Evolutionary conservation across 1,140 invertebrate genomes (phyloP), one percentile per base, ranked within the genome.

Genomic region (Trichogramma pretiosum): DNA sequence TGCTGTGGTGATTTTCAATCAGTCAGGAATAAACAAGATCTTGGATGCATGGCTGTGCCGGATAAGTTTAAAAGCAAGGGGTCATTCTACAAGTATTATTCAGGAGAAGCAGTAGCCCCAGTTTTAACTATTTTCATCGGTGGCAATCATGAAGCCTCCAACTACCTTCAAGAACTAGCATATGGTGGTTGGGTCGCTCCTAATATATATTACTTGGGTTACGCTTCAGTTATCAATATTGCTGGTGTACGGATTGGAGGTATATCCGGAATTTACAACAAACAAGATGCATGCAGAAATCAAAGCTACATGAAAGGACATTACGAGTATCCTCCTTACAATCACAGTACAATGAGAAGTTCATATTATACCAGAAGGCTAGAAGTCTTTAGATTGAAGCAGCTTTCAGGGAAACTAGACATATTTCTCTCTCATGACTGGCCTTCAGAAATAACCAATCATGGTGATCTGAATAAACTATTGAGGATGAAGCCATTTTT

Each of bases 1-100:
- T 97, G 95, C 61, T 99, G 95, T 74, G 96, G 96, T 1, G 96
- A 99, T 74, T 99, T 98, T 73, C 93, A 98, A 74, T 78, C 85
- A 1, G 82, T 84, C 0, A 72, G 87, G 51, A 90, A 90, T 74
- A 70, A 73, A 69, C 82, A 72, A 33, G 87, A 92, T 74, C 63
- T 98, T 17, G 65, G 77, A 37, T 89, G 89, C 51, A 96, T 99
- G 90, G 93, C 94, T 21, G 87, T 93, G 13, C 90, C 94, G n/a
- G 74, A 77, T 33, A 98, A 98, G 72, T 98, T 89, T 68, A 80
- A 84, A 58, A 70, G 85, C 53, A 89, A 99, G 70, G 87, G 93
- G 57, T 81, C 88, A 35, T 99, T 99, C 78, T 90, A 97, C 65
- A 94, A 95, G 89, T 96, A 96, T 73, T 98, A 97, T 65, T 89